phyloP scores from a whole-genome alignment of 2,888 invertebrate genomes.

The Ochropleura leucogaster region DNA sequence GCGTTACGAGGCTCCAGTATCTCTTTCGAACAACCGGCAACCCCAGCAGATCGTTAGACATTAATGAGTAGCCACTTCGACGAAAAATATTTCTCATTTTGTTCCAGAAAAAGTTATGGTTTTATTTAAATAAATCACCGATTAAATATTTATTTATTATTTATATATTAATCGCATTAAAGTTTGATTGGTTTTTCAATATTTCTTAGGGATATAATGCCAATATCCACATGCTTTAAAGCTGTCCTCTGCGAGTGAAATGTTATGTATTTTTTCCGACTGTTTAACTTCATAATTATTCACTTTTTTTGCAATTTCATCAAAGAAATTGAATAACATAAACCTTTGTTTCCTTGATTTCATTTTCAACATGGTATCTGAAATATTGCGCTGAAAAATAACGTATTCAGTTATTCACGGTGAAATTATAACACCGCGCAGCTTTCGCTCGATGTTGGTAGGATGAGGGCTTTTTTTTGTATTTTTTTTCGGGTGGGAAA shows the following conservation, averaged over 20 bases:
- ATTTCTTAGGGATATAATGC: not conserved
- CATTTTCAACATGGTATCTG: not conserved
- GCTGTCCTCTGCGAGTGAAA: not conserved
- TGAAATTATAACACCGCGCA: not conserved
- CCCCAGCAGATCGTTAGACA: no score
- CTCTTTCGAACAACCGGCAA: no score
- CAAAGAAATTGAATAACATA: not conserved
- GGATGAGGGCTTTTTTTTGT: not conserved
- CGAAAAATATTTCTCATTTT: not conserved
- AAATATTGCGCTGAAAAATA: conserved; percentile 7
- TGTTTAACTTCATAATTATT: not conserved
- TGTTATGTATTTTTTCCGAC: not conserved
- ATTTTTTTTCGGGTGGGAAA: no score
- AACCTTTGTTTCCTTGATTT: conserved; percentile 10
- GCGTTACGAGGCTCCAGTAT: no score
- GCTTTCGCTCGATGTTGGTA: not conserved
- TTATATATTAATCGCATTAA: no score
- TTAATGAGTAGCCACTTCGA: no score
- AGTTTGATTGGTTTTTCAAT: not conserved
- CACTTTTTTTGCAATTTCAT: not conserved
- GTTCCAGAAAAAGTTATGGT: not conserved
- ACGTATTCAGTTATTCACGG: conserved; percentile 45
- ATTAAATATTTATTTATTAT: no score
- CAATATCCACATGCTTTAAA: not conserved
- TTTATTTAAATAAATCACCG: no score